Conservation (phyloP, 2,888 invertebrate species). For the Drosophila longiperda region DNA sequence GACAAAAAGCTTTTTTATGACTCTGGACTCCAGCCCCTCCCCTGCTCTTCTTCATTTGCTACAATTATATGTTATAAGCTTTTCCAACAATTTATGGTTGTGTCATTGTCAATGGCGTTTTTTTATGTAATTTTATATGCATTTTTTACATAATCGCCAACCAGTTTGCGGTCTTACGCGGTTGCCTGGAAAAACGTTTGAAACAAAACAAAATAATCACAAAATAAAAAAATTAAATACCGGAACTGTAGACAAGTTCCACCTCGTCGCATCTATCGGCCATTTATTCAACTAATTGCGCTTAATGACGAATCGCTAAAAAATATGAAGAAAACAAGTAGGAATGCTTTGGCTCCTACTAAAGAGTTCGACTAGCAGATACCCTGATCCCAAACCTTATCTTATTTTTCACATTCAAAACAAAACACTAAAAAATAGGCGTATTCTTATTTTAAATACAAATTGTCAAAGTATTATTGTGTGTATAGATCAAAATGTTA, state of each 20-base stretch:
- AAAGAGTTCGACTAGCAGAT: background rate
- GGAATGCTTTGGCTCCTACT: background rate
- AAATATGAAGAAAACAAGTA: slow-evolving; percentile 15
- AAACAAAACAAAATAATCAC: slow-evolving; percentile 24
- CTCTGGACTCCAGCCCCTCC: background rate
- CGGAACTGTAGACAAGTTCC: slow-evolving; percentile 51
- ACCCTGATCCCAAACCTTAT: background rate
- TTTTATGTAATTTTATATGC: slow-evolving; percentile 8
- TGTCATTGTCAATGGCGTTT: slow-evolving; percentile 43
- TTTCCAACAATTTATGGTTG: slow-evolving; percentile 38
- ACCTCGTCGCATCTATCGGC: slow-evolving; percentile 39
- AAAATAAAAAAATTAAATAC: slow-evolving; percentile 17
- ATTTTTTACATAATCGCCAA: slow-evolving; percentile 36
- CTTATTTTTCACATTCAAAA: background rate
- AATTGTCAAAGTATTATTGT: too few relatives aligned
- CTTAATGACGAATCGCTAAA: slow-evolving; percentile 41
- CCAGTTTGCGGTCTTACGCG: slow-evolving; percentile 12
- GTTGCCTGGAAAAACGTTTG: slow-evolving; percentile 19
- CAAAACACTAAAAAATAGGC: background rate
- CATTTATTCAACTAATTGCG: slow-evolving; percentile 55
- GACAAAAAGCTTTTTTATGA: slow-evolving; percentile 25
- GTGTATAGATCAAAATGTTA: too few relatives aligned
- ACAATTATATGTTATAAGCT: slow-evolving; percentile 34
- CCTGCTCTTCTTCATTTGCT: slow-evolving; percentile 10
- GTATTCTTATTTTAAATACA: background rate